Evolutionary conservation across 1,140 invertebrate genomes (phyloP).

Genomic region (Hormaphis cornu): DNA sequence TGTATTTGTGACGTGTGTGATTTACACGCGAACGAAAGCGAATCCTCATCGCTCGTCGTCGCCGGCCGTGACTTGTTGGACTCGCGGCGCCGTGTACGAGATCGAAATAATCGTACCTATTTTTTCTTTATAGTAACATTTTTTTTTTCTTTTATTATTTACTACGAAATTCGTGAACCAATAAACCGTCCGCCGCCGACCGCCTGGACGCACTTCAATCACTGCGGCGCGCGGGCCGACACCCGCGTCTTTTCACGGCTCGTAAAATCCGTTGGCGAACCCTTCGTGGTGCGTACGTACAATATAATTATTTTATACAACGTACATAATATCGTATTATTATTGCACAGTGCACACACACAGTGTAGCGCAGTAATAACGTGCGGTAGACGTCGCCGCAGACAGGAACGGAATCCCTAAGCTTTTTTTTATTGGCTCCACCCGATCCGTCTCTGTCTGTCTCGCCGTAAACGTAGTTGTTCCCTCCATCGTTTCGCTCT

Average conservation of each 20-base stretch:
- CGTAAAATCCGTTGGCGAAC: constrained; percentile 13
- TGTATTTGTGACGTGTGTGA: no score
- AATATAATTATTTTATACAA: no score
- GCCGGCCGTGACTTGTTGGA: not conserved
- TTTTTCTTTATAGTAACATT: no score
- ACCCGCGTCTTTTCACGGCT: constrained; percentile 18
- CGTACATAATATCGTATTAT: no score
- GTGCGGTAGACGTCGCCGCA: not conserved
- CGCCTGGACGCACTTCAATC: constrained; percentile 9
- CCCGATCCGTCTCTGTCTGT: not conserved
- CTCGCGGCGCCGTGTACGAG: not conserved
- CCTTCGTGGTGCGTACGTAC: no score
- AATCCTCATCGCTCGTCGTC: no score
- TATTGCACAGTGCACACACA: not conserved
- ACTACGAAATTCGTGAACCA: constrained; percentile 27
- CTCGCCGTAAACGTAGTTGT: no score
- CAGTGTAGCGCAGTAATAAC: not conserved
- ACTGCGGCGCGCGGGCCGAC: constrained; percentile 1
- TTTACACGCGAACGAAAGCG: no score
- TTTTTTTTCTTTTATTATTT: no score
- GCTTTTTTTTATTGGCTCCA: constrained; percentile 26
- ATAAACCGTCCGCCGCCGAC: constrained; percentile 6
- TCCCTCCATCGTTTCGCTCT: no score
- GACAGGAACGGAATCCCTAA: constrained; percentile 3
- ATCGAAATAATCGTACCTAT: not conserved